A percentile compares a stretch with the other conserved stretches of the same genome.
phyloP scores from a whole-genome alignment of 2,113 vertebrate species.

The Brachionichthys hirsutus region DNA sequence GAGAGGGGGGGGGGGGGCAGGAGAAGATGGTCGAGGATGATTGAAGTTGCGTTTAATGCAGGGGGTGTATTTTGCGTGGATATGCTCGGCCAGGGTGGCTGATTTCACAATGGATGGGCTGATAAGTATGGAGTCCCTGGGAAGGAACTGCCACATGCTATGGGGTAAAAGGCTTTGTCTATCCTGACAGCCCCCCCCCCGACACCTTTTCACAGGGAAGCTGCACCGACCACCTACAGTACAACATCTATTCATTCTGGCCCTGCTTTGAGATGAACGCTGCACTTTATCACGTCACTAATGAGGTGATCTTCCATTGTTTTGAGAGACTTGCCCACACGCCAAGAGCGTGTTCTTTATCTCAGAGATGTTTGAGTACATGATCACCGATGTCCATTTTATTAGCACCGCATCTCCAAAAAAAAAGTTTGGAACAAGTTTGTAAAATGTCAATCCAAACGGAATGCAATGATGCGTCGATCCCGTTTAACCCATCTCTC shows the following conservation, averaged over 20 bases:
- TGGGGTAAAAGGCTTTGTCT: constrained; percentile 64
- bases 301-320: constrained; percentile 10
- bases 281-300: background rate
- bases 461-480: too few relatives aligned
- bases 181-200: constrained; percentile 55
- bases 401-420: too few relatives aligned
- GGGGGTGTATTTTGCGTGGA: constrained; percentile 77
- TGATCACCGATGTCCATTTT: background rate
- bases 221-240: constrained; percentile 39
- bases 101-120: constrained; percentile 81
- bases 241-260: constrained; percentile 24
- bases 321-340: background rate
- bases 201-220: constrained; percentile 45
- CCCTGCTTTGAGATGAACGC: background rate
- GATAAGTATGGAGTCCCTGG: constrained; percentile 74
- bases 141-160: constrained; percentile 60
- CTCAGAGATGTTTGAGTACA: background rate
- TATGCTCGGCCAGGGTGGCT: constrained; percentile 74
- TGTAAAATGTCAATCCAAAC: too few relatives aligned
- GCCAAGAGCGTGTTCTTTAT: background rate
- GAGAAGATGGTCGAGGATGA: constrained; percentile 74
- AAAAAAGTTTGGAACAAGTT: too few relatives aligned
- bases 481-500: too few relatives aligned
- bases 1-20: constrained; percentile 44
- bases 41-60: constrained; percentile 76